Evolutionary conservation across 2,888 invertebrate species (phyloP), one percentile per base, ranked within the genome.

Genomic region (Phortica okadai): DNA sequence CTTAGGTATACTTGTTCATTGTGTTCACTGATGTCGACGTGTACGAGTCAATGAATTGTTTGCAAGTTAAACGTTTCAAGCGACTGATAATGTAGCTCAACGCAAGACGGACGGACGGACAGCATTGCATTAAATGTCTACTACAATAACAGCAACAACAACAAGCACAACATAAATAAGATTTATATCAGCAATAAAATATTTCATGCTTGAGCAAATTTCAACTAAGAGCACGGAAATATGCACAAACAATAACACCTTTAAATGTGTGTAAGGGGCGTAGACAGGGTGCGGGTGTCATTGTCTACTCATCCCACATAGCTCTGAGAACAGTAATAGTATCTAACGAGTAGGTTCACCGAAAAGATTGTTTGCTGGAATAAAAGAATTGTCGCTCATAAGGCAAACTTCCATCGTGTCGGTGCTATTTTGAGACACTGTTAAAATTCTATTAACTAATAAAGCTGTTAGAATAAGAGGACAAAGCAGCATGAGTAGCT

Each of bases 151-250:
- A n/a, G 1, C 59, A 50, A 50, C 50, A n/a, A n/a, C n/a, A n/a
- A 50, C 54, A 62, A 64, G 16, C 8, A 72, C 76, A 77, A 79
- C 86, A 87, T 86, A 87, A 86, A 86, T 80, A 83, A 82, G 83
- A 87, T 87, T 87, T 86, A 87, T 87, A 80, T 81, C 77, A 79
- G 85, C 80, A 86, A 83, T 87, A 87, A 84, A 84, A 85, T 87
- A 81, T 82, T 87, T 84, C 79, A 83, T 78, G 84, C 87, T 81
- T 76, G 78, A 83, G 78, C 82, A 80, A 80, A 76, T 79, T 84
- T 77, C 74, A 78, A 77, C 79, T 80, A 81, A 76, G 78, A 80
- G 78, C 77, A 75, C 76, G 76, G 81, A 79, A 70, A 81, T 59
- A 66, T 77, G 58, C 33, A 33, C 33, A 33, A 33, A 33, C 33